Conservation (phyloP, 2,113 vertebrate genomes). For the Platycercus adscitus region DNA sequence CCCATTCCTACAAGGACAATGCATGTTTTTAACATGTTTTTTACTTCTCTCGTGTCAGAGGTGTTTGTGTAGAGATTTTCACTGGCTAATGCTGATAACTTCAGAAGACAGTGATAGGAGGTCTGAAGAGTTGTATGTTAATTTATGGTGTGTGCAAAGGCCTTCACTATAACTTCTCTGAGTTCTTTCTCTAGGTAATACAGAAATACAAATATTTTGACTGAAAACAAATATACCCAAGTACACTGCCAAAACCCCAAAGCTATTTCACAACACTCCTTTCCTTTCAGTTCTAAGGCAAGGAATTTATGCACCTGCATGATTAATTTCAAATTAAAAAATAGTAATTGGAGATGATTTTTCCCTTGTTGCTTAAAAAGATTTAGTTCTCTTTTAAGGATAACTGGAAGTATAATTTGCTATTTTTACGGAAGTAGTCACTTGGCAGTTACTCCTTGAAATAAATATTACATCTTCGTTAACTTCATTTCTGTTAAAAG, state of each 20-base stretch:
- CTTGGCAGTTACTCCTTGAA: neutral
- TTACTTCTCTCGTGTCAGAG: neutral
- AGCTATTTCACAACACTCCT: neutral
- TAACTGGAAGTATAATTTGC: neutral
- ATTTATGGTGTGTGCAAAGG: neutral
- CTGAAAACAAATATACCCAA: neutral
- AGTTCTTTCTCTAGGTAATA: neutral
- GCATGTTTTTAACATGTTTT: neutral
- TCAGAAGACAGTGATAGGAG: neutral
- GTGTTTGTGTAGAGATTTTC: neutral
- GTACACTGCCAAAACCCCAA: neutral
- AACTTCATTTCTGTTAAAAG: neutral
- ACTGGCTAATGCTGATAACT: neutral
- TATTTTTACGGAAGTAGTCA: neutral
- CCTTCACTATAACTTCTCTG: neutral
- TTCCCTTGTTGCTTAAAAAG: neutral
- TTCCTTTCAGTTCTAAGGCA: neutral
- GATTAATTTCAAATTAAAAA: neutral
- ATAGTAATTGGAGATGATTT: neutral
- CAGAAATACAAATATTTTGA: neutral
- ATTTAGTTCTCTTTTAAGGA: neutral
- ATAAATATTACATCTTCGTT: neutral
- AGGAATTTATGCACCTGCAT: neutral
- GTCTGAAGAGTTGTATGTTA: neutral
- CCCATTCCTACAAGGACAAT: neutral